Base-by-base conservation (phyloP, 2,888 invertebrate genomes). In the Strigamia crassipes region DNA sequence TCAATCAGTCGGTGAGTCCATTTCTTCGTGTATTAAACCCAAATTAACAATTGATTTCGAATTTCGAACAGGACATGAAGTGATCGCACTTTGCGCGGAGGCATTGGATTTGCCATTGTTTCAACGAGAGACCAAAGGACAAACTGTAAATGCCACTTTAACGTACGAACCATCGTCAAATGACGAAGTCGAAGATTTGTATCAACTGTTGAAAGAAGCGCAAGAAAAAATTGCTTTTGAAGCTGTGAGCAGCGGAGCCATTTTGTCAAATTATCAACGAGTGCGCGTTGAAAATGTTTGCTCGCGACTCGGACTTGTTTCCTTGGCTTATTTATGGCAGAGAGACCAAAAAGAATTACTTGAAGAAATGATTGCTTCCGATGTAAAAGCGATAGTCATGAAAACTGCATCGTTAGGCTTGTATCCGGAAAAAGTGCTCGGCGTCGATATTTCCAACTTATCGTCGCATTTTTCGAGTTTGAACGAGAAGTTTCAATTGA, bases 251-350 rank as follows among this genome's bases (percentile, higher is more conserved):
- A 96, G 96, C 84, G 99, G 99, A 85, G 99, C 99, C 84, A 98
- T 99, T 87, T 90, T 98, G 85, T 99, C 99, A 83, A 96, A 97
- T 90, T 99, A 99, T 90, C 99, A 99, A 91, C 92, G 98, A 89
- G 92, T 96, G 86, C 92, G 99, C 86, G 97, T 98, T 84, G 97
- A 98, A 91, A 96, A 96, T 93, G 97, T 99, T 94, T 99, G 99
- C 90, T 91, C 91, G 86, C 92, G 99, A 86, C 91, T 99, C 86
- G 94, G 94, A 86, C 91, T 99, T 86, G 91, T 94, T 85, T 93
- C 96, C 81, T 90, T 99, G 85, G 94, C 97, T 51, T 99, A 96
- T 90, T 90, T 99, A 85, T 99, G 99, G 99, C 92, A 95, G 88
- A 90, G 96, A 87, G 94, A 99, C 89, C 99, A 99, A 90, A 92